Base-by-base conservation (phyloP, 2,888 invertebrate species). In the Salpingus planirostris region DNA sequence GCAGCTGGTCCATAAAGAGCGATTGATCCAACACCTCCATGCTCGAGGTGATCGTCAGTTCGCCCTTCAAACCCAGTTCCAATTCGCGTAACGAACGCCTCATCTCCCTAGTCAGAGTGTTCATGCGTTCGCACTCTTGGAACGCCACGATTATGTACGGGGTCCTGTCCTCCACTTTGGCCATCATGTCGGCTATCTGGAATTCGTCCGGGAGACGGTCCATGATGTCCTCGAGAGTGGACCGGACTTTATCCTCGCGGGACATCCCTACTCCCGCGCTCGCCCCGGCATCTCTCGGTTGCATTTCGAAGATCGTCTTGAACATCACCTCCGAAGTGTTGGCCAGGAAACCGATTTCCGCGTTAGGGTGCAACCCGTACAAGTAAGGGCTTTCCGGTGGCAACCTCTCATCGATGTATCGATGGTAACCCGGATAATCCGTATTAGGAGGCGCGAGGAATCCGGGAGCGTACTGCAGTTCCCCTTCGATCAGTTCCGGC, bases 111-210 rank as follows among this genome's bases (percentile, higher is more conserved):
- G 87, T 88, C 4, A 96, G 73, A 21, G 71, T 73, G 62, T 95
- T 95, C 92, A 95, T 93, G 23, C 93, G 73, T 62, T 95, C 93
- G 60, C 91, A 91, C 64, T 96, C 95, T 64, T 95, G 90, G 49
- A 90, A 75, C 1, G 87, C 87, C 0, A 95, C 95, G 29, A 93
- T 89, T 1, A 87, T 83, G 59, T 78, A 96, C 0, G 95, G 95
- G 2, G 88, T 89, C 40, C 85, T 71, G 52, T 95, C 92, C 61
- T 93, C 92, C 2, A 80, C 79, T 60, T 87, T 86, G 1, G 75
- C 77, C 78, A 85, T 81, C 54, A 95, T 73, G 58, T 95, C 95
- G 1, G 67, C 57, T 50, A 95, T 78, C 55, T 85, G 87, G 62
- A 93, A 95, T 31, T 82, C 81, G 38, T 90, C 87, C 0, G 92